These are phyloP conservation scores for Syritta pipiens DNA, from an alignment of 2,888 invertebrate species.

Conservation along the genomic window DNA sequence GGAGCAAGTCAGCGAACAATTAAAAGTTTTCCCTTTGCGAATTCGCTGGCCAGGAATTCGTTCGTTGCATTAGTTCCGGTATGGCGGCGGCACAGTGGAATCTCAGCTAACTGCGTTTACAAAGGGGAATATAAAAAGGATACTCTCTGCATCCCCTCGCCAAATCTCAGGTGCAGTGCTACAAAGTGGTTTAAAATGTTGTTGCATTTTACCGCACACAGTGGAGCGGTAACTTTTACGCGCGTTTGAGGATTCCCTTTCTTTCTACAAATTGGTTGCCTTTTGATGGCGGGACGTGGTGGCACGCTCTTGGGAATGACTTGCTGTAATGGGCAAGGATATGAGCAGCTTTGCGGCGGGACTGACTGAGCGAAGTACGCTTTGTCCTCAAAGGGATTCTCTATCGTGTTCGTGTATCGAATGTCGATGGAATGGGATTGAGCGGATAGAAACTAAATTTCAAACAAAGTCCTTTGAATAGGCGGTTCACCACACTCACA, in stretches of 20 bases:
- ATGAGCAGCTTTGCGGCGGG: not conserved
- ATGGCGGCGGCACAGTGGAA: not conserved
- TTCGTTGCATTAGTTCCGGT: slow-evolving; percentile 33
- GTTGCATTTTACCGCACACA: slow-evolving; percentile 19
- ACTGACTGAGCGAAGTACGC: too few relatives aligned
- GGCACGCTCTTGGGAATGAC: slow-evolving; percentile 6
- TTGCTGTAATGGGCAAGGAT: not conserved
- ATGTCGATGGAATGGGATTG: too few relatives aligned
- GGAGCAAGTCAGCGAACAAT: slow-evolving; percentile 49
- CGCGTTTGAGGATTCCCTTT: slow-evolving; percentile 33
- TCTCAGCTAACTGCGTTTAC: slow-evolving; percentile 59
- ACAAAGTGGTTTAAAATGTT: slow-evolving; percentile 37
- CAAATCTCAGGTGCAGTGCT: slow-evolving; percentile 20
- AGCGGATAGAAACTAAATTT: too few relatives aligned
- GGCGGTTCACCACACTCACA: too few relatives aligned
- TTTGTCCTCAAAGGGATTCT: too few relatives aligned
- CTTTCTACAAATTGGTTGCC: slow-evolving; percentile 25
- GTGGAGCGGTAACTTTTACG: slow-evolving; percentile 23
- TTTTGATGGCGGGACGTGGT: slow-evolving; percentile 9
- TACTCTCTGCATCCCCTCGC: not conserved
- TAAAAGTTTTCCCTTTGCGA: slow-evolving; percentile 63
- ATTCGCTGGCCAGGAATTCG: slow-evolving; percentile 32
- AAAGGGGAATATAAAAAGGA: slow-evolving; percentile 9
- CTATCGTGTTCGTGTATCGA: too few relatives aligned
- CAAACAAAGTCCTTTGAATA: too few relatives aligned